Evolutionary conservation across 2,888 invertebrate genomes (phyloP).

Genomic region (Arrhopalites spinosus): DNA sequence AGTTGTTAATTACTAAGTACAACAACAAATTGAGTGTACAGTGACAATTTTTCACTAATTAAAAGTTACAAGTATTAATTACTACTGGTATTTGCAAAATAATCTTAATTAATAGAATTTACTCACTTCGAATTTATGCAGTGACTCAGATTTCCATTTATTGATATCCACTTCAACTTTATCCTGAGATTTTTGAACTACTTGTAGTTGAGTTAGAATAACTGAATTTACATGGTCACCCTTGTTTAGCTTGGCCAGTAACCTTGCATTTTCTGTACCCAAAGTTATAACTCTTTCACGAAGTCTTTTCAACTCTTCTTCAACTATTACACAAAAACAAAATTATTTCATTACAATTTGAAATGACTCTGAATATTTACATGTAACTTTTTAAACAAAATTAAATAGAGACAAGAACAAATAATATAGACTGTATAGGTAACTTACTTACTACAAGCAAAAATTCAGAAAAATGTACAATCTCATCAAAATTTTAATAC

Average conservation of each 20-base stretch:
- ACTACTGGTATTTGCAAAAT: no score
- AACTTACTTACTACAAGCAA: no score
- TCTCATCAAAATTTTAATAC: constrained; percentile 26
- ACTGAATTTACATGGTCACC: constrained; percentile 46
- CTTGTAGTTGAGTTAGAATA: constrained; percentile 45
- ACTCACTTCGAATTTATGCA: constrained; percentile 46
- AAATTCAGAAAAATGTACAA: neutral
- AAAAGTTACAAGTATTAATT: no score
- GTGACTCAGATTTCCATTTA: constrained; percentile 43
- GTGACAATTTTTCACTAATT: neutral
- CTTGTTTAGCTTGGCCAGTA: constrained; percentile 41
- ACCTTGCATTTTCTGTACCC: constrained; percentile 43
- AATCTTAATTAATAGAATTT: neutral
- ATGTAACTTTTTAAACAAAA: constrained; percentile 13
- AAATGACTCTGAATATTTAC: no score
- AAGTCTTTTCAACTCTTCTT: constrained; percentile 46
- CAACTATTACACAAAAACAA: constrained; percentile 45
- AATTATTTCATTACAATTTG: no score
- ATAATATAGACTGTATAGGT: no score
- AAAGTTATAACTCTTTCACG: constrained; percentile 40
- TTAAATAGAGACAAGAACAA: neutral
- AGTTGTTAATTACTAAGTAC: neutral
- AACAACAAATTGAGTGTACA: no score
- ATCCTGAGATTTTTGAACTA: constrained; percentile 43
- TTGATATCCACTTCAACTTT: constrained; percentile 43